phyloP scores from a whole-genome alignment of 2,888 invertebrate species.

The Drosophila aldrichi region DNA sequence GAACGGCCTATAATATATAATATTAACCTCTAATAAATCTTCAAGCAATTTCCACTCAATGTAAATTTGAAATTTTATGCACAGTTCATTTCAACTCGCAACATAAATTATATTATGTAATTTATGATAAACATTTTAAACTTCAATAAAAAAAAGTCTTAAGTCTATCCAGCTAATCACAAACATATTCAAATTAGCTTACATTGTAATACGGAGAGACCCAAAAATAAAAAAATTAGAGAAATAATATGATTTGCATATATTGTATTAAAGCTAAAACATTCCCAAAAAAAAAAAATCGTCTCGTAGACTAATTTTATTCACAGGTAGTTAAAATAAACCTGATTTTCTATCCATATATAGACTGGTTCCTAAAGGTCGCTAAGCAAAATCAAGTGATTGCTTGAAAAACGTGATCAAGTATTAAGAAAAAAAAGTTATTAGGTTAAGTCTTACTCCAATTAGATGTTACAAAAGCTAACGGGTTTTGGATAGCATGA shows the following conservation, averaged over 20 bases:
- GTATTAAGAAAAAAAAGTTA: not conserved
- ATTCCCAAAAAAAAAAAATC: conserved; percentile 18
- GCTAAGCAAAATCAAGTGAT: conserved; percentile 22
- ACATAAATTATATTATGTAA: conserved; percentile 15
- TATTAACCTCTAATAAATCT: not conserved
- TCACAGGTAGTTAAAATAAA: conserved; percentile 45
- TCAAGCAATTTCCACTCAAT: not conserved
- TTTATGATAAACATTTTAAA: conserved; percentile 11
- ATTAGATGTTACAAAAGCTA: not conserved
- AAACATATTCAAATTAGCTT: conserved; percentile 32
- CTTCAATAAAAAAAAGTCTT: not conserved
- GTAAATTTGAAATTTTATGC: conserved; percentile 1
- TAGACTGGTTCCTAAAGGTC: conserved; percentile 42
- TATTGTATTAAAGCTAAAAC: not conserved
- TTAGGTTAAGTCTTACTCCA: not conserved
- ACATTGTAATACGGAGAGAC: conserved; percentile 15
- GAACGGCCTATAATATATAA: not conserved
- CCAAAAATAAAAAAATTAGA: not conserved
- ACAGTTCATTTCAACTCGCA: not conserved
- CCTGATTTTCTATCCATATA: conserved; percentile 35
- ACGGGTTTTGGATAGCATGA: not conserved
- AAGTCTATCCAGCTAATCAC: conserved; percentile 16
- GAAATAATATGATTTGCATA: conserved; percentile 23
- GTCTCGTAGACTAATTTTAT: conserved; percentile 36
- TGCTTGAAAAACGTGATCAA: not conserved